Conservation (phyloP, 2,797 vertebrate genomes). For the Erethizon dorsatum region DNA sequence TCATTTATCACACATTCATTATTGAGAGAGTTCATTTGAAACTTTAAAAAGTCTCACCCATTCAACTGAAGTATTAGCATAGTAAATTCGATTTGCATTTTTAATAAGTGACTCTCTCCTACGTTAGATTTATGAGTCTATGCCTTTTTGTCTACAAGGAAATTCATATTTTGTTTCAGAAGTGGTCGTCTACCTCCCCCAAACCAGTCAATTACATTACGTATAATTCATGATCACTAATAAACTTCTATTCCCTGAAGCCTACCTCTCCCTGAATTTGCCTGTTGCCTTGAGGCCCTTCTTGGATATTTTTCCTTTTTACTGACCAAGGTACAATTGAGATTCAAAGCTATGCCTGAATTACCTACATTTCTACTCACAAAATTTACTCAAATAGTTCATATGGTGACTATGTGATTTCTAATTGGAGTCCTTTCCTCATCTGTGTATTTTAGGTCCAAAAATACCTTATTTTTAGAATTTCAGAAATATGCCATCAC, state of each 20-base stretch:
- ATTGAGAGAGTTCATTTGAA: slow-evolving; percentile 36
- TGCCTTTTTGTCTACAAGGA: slow-evolving; percentile 45
- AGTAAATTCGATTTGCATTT: slow-evolving; percentile 31
- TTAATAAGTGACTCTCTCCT: background rate
- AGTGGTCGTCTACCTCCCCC: background rate
- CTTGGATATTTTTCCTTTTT: background rate
- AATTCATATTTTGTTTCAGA: slow-evolving; percentile 68
- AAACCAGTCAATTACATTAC: slow-evolving; percentile 48
- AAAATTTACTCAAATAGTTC: slow-evolving; percentile 59
- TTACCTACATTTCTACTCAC: slow-evolving; percentile 60
- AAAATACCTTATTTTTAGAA: slow-evolving; percentile 68
- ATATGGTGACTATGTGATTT: slow-evolving; percentile 40
- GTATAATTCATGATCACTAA: slow-evolving; percentile 66
- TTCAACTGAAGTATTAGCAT: background rate
- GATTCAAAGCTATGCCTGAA: slow-evolving; percentile 69
- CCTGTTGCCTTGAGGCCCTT: slow-evolving; percentile 51
- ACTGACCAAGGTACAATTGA: slow-evolving; percentile 15
- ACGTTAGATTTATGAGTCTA: slow-evolving; percentile 35
- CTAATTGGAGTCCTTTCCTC: slow-evolving; percentile 62
- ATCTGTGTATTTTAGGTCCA: slow-evolving; percentile 52
- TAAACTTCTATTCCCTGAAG: slow-evolving; percentile 76
- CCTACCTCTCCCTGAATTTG: slow-evolving; percentile 75
- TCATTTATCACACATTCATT: slow-evolving; percentile 47
- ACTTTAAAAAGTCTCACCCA: slow-evolving; percentile 52
- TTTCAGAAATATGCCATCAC: slow-evolving; percentile 20